Evolutionary conservation across 2,113 vertebrate species (phyloP), one percentile per base, ranked within the genome.

Genomic region (Eudyptes chrysolophus): DNA sequence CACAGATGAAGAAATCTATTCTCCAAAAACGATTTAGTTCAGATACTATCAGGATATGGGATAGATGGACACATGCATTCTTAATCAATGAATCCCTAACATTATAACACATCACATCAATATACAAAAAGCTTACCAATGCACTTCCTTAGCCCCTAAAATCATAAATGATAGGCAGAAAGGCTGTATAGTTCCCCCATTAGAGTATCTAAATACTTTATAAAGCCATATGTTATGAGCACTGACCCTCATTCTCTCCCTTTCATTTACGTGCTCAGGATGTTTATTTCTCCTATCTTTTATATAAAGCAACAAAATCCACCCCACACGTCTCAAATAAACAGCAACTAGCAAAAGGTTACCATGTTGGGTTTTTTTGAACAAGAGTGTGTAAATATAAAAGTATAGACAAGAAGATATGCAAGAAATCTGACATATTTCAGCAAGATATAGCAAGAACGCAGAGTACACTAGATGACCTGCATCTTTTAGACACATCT

Each of bases 151-250:
- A 64, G 54, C 17, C 84, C 51, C 26, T 26, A 7, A 65, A 86
- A 57, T 14, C 16, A 24, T 1, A 32, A 30, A 3, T 2, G 5
- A 38, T 5, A 46, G 34, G 48, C 58, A 82, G 42, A 74, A 60
- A 2, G 4, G n/a, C 11, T 71, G 34, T 13, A 19, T 52, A 54
- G 49, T 4, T 62, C 12, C 48, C 42, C 19, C 36, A 34, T 7
- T 27, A 77, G 24, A 38, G 20, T 3, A 68, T 10, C 24, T n/a
- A 34, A 68, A 64, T 5, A 38, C 4, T 48, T 52, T 17, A n/a
- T 6, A 44, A 7, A 81, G 38, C 14, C 30, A 2, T 1, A 11
- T 0, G 9, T 17, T 3, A 32, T 2, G 19, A 80, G 8, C 46
- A 18, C 44, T 55, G 21, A 40, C 20, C 4, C 24, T 34, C 21